A percentile compares a stretch with the other conserved stretches of the same genome.
phyloP scores from a whole-genome alignment of 2,113 vertebrate species.

The Neolamprologus modestus region DNA sequence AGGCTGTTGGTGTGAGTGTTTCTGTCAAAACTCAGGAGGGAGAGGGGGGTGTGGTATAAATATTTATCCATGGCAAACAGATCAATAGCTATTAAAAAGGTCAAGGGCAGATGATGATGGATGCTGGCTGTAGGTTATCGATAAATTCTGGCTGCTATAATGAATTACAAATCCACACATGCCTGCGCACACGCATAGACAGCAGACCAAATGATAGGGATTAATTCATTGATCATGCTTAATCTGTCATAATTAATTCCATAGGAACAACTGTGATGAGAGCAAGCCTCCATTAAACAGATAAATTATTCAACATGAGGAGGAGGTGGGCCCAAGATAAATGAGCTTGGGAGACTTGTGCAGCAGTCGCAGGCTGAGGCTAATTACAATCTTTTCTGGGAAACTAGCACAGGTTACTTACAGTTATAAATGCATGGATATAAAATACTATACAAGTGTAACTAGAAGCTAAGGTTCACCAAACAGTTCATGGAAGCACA shows the following conservation, averaged over 20 bases:
- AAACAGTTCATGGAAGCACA: not conserved
- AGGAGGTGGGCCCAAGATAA: conserved; percentile 49
- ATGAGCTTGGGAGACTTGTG: conserved; percentile 45
- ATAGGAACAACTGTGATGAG: conserved; percentile 62
- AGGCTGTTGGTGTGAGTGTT: conserved; percentile 13
- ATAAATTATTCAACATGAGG: conserved; percentile 63
- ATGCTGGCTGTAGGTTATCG: conserved; percentile 56
- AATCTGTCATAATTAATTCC: conserved; percentile 70
- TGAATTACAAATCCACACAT: conserved; percentile 47
- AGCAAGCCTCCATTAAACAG: conserved; percentile 52
- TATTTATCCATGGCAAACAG: conserved; percentile 62
- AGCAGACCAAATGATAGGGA: conserved; percentile 37
- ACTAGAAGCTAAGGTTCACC: conserved; percentile 19
- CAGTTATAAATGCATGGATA: conserved; percentile 3
- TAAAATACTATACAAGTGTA: not conserved
- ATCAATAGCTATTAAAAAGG: conserved; percentile 70
- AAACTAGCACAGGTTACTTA: conserved; percentile 49
- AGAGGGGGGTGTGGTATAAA: conserved; percentile 27
- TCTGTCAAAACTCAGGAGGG: conserved; percentile 17
- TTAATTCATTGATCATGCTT: conserved; percentile 62
- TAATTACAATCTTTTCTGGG: conserved; percentile 61
- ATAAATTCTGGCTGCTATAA: conserved; percentile 39
- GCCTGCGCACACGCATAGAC: not conserved
- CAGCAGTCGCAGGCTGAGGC: conserved; percentile 43
- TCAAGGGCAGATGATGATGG: conserved; percentile 64